Conservation (phyloP, 2,888 invertebrate genomes). For the Aradus depressus region DNA sequence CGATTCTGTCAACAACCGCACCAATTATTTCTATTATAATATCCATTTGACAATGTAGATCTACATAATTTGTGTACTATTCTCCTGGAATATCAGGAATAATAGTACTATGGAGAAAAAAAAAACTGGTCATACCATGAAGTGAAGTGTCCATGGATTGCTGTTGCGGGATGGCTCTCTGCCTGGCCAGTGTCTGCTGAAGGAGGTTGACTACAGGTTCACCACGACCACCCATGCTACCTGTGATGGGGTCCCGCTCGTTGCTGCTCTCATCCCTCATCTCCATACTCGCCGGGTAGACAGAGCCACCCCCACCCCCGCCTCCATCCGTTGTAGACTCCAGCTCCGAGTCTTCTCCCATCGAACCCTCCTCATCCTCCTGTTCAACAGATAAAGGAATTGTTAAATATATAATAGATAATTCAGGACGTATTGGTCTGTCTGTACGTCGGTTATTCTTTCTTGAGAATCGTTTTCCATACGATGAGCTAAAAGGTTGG, state of each 20-base stretch:
- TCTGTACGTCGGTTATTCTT: too few relatives aligned
- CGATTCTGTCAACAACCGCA: too few relatives aligned
- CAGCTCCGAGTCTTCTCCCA: constrained; percentile 20
- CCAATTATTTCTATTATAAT: too few relatives aligned
- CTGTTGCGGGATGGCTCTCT: too few relatives aligned
- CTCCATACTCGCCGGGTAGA: not conserved
- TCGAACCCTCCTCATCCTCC: constrained; percentile 22
- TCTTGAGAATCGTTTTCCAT: too few relatives aligned
- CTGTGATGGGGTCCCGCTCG: not conserved
- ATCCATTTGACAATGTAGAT: too few relatives aligned
- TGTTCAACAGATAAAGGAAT: not conserved
- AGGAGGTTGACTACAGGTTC: not conserved
- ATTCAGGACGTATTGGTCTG: too few relatives aligned
- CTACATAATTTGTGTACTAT: too few relatives aligned
- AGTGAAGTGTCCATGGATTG: too few relatives aligned
- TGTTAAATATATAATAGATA: too few relatives aligned
- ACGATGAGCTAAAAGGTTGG: too few relatives aligned
- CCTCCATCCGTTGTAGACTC: constrained; percentile 16
- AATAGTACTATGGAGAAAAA: not conserved
- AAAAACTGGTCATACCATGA: too few relatives aligned
- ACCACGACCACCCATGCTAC: not conserved
- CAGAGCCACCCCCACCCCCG: not conserved
- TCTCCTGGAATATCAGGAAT: not conserved
- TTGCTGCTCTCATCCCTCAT: not conserved
- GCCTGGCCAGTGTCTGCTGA: not conserved